Evolutionary conservation across 2,113 vertebrate species (phyloP).

Genomic region (Oryzias celebensis): DNA sequence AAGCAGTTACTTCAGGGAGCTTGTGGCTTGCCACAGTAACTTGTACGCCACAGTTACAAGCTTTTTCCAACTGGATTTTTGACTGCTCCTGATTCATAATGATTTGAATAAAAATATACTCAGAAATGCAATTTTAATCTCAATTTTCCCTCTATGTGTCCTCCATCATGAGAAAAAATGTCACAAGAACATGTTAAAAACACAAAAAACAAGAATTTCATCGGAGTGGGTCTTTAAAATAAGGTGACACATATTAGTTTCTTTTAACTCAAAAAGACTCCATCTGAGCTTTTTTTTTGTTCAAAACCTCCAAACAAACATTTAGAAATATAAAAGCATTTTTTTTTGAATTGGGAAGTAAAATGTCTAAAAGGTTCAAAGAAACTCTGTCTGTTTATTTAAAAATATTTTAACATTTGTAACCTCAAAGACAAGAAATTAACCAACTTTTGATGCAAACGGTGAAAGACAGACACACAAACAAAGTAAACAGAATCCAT

Average conservation of each 20-base stretch:
- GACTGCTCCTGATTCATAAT: no score
- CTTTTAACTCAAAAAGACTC: not conserved
- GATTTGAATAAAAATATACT: no score
- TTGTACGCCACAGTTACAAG: no score
- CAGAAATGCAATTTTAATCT: no score
- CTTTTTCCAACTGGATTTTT: no score
- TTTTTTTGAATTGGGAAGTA: not conserved
- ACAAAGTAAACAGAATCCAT: slow-evolving; percentile 13
- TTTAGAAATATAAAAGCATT: not conserved
- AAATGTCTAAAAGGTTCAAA: not conserved
- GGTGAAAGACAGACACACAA: slow-evolving; percentile 10
- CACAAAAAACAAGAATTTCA: no score
- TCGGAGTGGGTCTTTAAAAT: not conserved
- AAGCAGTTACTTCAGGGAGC: no score
- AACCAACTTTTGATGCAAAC: not conserved
- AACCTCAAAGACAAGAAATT: not conserved
- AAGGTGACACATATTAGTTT: not conserved
- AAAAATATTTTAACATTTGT: not conserved
- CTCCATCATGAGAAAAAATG: no score
- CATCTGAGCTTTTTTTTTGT: not conserved
- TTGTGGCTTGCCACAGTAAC: no score
- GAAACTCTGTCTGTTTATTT: not conserved
- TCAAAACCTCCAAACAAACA: not conserved
- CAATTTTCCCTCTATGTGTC: no score
- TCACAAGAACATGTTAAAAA: no score